These are phyloP conservation scores for Pseudochromis fuscus DNA, from an alignment of 2,797 vertebrate species.

Conservation along the genomic window DNA sequence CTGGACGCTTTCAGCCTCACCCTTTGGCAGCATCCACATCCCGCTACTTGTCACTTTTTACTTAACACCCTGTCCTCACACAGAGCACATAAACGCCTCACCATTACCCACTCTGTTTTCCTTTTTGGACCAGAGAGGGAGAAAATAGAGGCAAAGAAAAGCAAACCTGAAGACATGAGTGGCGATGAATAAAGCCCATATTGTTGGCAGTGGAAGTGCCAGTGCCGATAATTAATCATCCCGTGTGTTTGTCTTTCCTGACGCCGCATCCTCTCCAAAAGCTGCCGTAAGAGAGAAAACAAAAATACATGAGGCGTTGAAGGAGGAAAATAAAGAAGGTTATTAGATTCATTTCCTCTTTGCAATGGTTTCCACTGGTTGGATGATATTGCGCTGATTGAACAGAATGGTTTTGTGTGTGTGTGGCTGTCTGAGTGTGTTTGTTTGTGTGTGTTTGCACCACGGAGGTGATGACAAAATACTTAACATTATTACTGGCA, in stretches of 20 bases:
- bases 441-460: conserved; percentile 64
- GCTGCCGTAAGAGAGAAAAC: conserved; percentile 81
- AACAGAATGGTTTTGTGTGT: conserved; percentile 53
- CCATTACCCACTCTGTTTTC: conserved; percentile 81
- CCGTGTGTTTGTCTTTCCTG: conserved; percentile 82
- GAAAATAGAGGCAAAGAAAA: conserved; percentile 76
- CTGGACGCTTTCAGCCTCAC: conserved; percentile 57
- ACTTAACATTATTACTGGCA: conserved; percentile 56
- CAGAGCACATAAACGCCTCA: conserved; percentile 70
- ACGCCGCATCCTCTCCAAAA: conserved; percentile 80
- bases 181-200: conserved; percentile 72
- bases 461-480: conserved; percentile 66
- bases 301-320: conserved; percentile 75
- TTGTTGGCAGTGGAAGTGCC: conserved; percentile 76
- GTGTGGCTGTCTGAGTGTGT: conserved; percentile 44
- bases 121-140: conserved; percentile 55
- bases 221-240: conserved; percentile 83
- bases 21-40: conserved; percentile 70
- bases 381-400: conserved; percentile 57
- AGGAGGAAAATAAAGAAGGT: conserved; percentile 73
- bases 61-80: conserved; percentile 64
- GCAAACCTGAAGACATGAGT: conserved; percentile 63
- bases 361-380: conserved; percentile 70
- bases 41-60: conserved; percentile 75
- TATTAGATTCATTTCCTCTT: conserved; percentile 77